phyloP scores from a whole-genome alignment of 2,113 vertebrate species.

The Rhombomys opimus region DNA sequence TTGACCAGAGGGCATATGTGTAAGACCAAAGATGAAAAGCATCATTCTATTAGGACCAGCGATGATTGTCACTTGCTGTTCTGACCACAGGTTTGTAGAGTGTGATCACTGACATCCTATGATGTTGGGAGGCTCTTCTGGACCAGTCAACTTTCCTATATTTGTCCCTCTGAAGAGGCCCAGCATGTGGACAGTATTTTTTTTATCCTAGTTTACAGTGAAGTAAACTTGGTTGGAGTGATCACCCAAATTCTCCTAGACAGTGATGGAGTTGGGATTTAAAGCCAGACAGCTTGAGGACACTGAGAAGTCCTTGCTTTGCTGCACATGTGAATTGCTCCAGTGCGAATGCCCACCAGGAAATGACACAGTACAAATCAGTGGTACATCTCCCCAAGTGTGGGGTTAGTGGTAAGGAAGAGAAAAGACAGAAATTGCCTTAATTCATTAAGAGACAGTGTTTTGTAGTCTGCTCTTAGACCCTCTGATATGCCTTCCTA shows the following conservation, averaged over 20 bases:
- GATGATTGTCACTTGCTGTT: not conserved
- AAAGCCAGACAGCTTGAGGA: not conserved
- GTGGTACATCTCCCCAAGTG: not conserved
- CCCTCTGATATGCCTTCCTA: not conserved
- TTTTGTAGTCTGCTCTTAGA: not conserved
- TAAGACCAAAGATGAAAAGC: not conserved
- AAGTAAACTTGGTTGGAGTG: not conserved
- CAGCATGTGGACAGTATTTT: not conserved
- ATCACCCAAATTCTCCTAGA: not conserved
- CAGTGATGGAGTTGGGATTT: not conserved
- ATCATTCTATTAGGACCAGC: not conserved
- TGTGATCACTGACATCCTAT: not conserved
- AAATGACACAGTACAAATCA: not conserved
- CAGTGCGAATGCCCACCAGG: not conserved
- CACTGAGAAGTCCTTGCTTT: not conserved
- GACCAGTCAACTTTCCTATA: not conserved
- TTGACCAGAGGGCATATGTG: not conserved
- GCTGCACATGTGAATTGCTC: not conserved
- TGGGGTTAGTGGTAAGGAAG: not conserved
- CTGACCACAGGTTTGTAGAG: not conserved
- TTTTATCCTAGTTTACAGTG: not conserved
- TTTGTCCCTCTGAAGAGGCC: not conserved
- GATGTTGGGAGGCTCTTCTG: not conserved
- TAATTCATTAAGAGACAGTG: not conserved
- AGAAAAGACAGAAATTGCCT: accelerated